phyloP scores from a whole-genome alignment of 2,113 vertebrate species.

The Actenoides hombroni region DNA sequence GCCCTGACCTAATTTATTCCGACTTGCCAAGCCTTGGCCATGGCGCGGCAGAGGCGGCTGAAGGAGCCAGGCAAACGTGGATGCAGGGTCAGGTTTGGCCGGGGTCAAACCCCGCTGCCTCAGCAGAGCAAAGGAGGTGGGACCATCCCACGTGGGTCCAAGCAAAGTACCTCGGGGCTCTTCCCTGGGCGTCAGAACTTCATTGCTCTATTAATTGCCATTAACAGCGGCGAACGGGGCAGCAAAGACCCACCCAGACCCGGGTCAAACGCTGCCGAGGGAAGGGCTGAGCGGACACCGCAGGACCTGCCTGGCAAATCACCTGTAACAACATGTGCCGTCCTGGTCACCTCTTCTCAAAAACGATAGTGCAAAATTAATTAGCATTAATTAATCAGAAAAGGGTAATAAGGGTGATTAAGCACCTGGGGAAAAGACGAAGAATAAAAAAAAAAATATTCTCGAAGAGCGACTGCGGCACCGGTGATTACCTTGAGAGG shows the following conservation, averaged over 20 bases:
- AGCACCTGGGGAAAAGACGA: conserved; percentile 29
- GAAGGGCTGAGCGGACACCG: neutral
- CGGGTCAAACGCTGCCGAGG: fast-evolving
- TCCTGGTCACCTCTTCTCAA: conserved; percentile 51
- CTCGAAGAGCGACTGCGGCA: neutral
- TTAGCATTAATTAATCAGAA: conserved; percentile 67
- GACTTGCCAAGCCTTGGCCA: neutral
- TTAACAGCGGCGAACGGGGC: neutral
- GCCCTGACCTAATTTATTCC: conserved; percentile 9
- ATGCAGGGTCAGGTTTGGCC: neutral
- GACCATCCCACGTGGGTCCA: neutral
- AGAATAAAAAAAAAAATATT: neutral
- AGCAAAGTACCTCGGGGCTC: neutral
- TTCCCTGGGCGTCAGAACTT: neutral
- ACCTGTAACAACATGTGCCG: neutral
- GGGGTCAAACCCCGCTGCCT: neutral
- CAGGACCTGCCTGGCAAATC: conserved; percentile 31
- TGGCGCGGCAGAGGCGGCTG: fast-evolving
- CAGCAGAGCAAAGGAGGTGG: neutral
- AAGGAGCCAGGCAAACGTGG: fast-evolving
- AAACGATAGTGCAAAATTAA: conserved; percentile 53
- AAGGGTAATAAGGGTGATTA: conserved; percentile 64
- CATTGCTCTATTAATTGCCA: neutral
- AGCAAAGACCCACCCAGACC: neutral
- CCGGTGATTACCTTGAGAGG: neutral